Base-by-base conservation (phyloP, 1,140 invertebrate genomes). In the Lethocerus indicus region DNA sequence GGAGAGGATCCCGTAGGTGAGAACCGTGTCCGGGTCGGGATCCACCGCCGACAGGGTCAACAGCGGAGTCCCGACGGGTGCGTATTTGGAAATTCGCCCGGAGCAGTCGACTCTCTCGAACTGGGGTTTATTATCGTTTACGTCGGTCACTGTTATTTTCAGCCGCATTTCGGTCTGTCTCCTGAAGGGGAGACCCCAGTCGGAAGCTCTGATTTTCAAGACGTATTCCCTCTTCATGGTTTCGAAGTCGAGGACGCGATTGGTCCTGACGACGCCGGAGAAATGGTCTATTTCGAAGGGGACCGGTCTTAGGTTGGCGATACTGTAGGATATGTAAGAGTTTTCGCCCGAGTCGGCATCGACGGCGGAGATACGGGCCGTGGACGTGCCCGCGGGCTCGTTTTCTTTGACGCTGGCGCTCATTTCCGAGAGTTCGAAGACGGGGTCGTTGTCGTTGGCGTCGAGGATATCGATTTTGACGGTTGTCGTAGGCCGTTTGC, bases 211-310 rank as follows among this genome's bases (percentile, higher is more conserved):
- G n/a, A 94, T 74, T 37, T 78, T 72, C 7, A 96, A 64, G 2
- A 81, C 66, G 59, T 91, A 94, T 55, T 81, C 75, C 16, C 86
- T 66, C 49, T 79, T 71, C 81, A 89, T 88, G 21, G 81, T 84
- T 64, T 97, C 93, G 64, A 83, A 96, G 67, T 97, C 92, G 23
- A 96, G 66, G 3, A 84, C 63, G 54, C 80, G 73, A 0, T 79
- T 86, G 0, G 88, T 90, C 58, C 72, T 78, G 1, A 97, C 78
- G 14, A 83, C 72, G 0, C 95, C 95, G 6, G 84, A 85, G 63
- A 96, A 94, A 57, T 87, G 87, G 60, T 98, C 92, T 45, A 98
- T 90, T 56, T 90, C 84, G 65, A 98, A 98, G 21, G 93, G 93
- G 2, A 93, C 79, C 28, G 80, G 78, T 56, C 83, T 79, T 12